Conservation (phyloP, 1,140 invertebrate genomes). For the Kradibia gibbosae region DNA sequence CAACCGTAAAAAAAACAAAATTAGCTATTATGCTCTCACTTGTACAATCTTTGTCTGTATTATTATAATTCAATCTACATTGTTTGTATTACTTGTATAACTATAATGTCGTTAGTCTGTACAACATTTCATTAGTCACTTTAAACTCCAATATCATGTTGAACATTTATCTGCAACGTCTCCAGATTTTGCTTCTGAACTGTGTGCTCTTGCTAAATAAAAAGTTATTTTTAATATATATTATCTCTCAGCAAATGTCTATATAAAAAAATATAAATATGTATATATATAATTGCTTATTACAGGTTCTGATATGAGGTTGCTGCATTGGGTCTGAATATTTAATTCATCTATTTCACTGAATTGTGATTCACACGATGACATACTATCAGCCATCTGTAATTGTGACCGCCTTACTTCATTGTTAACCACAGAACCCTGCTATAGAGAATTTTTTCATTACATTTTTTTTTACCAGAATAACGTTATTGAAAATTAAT, state of each 20-base stretch:
- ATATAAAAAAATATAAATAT: neutral
- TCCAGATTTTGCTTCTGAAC: slow-evolving; percentile 68
- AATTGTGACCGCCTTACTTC: slow-evolving; percentile 60
- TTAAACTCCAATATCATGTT: slow-evolving; percentile 65
- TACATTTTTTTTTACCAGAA: slow-evolving; percentile 25
- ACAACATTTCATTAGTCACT: slow-evolving; percentile 12
- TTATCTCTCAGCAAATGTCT: neutral
- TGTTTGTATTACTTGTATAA: neutral
- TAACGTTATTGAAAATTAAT: slow-evolving; percentile 15
- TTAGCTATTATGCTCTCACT: slow-evolving; percentile 28
- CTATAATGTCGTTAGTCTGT: neutral
- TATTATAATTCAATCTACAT: neutral
- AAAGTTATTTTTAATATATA: slow-evolving; percentile 19
- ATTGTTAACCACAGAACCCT: slow-evolving; percentile 58
- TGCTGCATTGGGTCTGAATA: slow-evolving; percentile 58
- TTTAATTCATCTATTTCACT: slow-evolving; percentile 62
- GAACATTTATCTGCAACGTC: slow-evolving; percentile 62
- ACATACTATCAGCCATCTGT: slow-evolving; percentile 60
- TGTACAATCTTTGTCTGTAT: neutral
- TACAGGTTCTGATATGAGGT: slow-evolving; percentile 66
- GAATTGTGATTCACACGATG: slow-evolving; percentile 63
- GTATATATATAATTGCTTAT: slow-evolving; percentile 11
- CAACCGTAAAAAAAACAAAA: slow-evolving; percentile 8
- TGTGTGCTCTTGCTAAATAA: slow-evolving; percentile 66
- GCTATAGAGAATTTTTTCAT: slow-evolving; percentile 52